Percentiles rank a stretch among this genome's conserved stretches.
Evolutionary conservation across 2,797 vertebrate species (phyloP).

Genomic region (Micromesistius poutassou): DNA sequence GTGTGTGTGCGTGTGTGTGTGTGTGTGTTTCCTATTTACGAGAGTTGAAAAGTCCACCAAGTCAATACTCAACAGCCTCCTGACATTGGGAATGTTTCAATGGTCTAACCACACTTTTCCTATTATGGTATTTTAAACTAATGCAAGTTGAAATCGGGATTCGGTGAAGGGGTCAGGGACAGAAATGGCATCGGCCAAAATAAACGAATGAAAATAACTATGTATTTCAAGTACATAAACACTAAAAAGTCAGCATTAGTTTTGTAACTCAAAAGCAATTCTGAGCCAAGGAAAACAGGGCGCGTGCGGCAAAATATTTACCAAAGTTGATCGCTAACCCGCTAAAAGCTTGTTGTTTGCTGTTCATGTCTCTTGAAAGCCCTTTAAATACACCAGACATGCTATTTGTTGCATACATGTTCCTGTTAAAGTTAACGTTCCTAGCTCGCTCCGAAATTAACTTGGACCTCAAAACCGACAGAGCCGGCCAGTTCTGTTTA

Average conservation of each 20-base stretch:
- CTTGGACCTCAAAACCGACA: neutral
- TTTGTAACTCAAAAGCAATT: neutral
- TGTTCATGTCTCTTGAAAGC: neutral
- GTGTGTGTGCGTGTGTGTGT: neutral
- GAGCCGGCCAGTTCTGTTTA: neutral
- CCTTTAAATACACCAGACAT: neutral
- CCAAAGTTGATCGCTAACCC: neutral
- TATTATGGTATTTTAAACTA: neutral
- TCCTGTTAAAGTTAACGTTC: neutral
- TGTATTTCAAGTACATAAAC: neutral
- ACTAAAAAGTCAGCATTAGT: neutral
- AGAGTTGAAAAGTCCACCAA: constrained; percentile 40
- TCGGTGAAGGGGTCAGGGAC: neutral
- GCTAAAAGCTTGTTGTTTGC: neutral
- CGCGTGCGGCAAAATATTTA: neutral
- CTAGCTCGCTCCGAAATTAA: neutral
- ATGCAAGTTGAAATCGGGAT: neutral
- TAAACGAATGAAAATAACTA: neutral
- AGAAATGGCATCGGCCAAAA: neutral
- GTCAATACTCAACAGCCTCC: constrained; percentile 17
- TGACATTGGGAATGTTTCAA: constrained; percentile 12
- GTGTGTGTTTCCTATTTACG: constrained; percentile 16
- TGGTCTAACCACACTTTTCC: constrained; percentile 22
- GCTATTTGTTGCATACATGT: neutral
- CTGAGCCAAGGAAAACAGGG: neutral